Percentiles rank a stretch among this genome's conserved stretches.
Conservation (phyloP, 2,888 invertebrate genomes). For the Eremobia ochroleuca region DNA sequence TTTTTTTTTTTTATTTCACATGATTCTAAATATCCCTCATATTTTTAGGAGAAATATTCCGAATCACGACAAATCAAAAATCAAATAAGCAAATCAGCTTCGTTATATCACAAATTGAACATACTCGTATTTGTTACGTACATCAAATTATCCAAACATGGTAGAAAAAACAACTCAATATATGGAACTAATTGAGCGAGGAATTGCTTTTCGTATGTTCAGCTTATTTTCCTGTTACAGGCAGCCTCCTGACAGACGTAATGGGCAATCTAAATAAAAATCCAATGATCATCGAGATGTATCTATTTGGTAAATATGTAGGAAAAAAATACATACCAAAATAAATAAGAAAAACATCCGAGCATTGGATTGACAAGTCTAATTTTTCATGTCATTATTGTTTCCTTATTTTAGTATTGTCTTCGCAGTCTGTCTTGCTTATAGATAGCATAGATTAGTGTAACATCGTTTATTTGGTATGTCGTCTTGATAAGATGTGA, state of each 20-base stretch:
- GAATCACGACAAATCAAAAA: neutral
- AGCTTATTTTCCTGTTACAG: conserved; percentile 49
- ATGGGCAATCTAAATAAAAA: conserved; percentile 51
- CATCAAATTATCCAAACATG: conserved; percentile 33
- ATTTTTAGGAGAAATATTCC: neutral
- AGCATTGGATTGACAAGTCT: conserved; percentile 1
- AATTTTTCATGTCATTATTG: conserved; percentile 12
- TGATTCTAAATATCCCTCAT: neutral
- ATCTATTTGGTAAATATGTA: conserved; percentile 26
- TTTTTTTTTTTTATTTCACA: no score
- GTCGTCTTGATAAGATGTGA: neutral
- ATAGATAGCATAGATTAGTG: neutral
- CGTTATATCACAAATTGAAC: conserved; percentile 14
- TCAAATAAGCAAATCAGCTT: conserved; percentile 9
- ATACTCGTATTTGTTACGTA: conserved; percentile 15
- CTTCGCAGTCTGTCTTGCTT: neutral
- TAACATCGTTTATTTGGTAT: neutral
- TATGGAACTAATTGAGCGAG: conserved; percentile 64
- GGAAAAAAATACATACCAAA: neutral
- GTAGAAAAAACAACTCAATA: conserved; percentile 61
- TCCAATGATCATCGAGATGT: conserved; percentile 39
- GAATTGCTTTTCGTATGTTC: conserved; percentile 65
- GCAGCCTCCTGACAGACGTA: conserved; percentile 25
- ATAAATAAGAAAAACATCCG: conserved; percentile 12
- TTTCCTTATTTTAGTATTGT: conserved; percentile 3